Evolutionary conservation across 2,888 invertebrate genomes (phyloP).

Genomic region (Hoplodrina blanda): DNA sequence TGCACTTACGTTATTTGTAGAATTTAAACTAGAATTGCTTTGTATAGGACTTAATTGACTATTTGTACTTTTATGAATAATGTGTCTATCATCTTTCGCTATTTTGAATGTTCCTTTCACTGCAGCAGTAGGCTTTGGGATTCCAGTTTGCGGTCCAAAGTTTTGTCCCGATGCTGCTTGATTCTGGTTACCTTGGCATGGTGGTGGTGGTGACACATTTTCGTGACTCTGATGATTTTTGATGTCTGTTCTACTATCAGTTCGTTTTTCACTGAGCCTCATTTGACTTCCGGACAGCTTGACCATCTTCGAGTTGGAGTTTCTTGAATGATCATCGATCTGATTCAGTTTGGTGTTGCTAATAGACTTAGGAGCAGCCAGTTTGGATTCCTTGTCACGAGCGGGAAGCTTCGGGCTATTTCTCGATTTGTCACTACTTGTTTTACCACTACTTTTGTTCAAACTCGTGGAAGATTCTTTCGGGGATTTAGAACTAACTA

Average conservation of each 20-base stretch:
- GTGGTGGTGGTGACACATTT: constrained; percentile 64
- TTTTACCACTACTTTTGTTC: constrained; percentile 80
- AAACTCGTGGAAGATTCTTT: constrained; percentile 86
- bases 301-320: constrained; percentile 85
- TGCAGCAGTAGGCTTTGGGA: constrained; percentile 97
- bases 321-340: constrained; percentile 84
- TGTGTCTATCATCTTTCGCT: constrained; percentile 90
- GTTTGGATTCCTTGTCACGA: constrained; percentile 87
- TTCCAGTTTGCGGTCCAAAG: constrained; percentile 89
- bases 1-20: constrained; percentile 87
- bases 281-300: constrained; percentile 87
- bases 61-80: constrained; percentile 90
- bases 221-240: constrained; percentile 76
- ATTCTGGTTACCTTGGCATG: constrained; percentile 71
- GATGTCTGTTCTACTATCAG: constrained; percentile 73
- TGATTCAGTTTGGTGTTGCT: constrained; percentile 88
- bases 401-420: constrained; percentile 86
- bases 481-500: constrained; percentile 84
- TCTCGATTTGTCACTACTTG: constrained; percentile 83
- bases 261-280: constrained; percentile 81
- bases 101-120: constrained; percentile 97
- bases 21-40: constrained; percentile 91
- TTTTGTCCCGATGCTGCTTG: constrained; percentile 85
- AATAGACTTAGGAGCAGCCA: constrained; percentile 89
- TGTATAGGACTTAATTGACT: constrained; percentile 90